These are phyloP conservation scores for Branchipolynoe longqiensis DNA, from an alignment of 2,888 invertebrate genomes.

Conservation along the genomic window DNA sequence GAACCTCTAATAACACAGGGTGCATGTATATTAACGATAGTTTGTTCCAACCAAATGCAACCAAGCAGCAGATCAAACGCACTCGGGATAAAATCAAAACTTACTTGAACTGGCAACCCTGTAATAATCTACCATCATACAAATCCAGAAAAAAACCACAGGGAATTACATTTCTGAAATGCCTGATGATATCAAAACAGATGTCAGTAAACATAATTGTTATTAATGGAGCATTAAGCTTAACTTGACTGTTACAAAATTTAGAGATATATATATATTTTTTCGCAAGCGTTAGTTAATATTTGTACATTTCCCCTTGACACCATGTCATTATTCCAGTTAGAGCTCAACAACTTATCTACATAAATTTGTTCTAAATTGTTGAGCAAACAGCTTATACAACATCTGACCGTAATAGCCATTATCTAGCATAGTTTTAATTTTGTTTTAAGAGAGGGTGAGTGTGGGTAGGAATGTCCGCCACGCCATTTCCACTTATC, in stretches of 20 bases:
- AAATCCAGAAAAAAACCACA: constrained; percentile 54
- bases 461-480: too few relatives aligned
- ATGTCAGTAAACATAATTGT: background rate
- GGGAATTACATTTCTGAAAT: background rate
- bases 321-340: too few relatives aligned
- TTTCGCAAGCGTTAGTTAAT: too few relatives aligned
- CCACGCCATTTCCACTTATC: too few relatives aligned
- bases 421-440: too few relatives aligned
- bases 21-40: constrained; percentile 16
- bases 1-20: constrained; percentile 20
- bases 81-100: constrained; percentile 52
- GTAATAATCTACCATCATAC: constrained; percentile 50
- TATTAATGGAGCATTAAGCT: background rate
- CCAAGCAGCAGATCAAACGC: constrained; percentile 51
- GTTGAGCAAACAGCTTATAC: too few relatives aligned
- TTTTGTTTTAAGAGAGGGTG: too few relatives aligned
- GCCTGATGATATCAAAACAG: background rate
- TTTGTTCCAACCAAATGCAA: constrained; percentile 44
- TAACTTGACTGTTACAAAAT: background rate
- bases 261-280: too few relatives aligned
- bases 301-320: too few relatives aligned
- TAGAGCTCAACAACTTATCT: too few relatives aligned
- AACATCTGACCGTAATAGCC: too few relatives aligned
- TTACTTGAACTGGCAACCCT: constrained; percentile 51
- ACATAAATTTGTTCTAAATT: too few relatives aligned